Evolutionary conservation across 2,113 vertebrate species (phyloP).

Genomic region (Morone saxatilis): DNA sequence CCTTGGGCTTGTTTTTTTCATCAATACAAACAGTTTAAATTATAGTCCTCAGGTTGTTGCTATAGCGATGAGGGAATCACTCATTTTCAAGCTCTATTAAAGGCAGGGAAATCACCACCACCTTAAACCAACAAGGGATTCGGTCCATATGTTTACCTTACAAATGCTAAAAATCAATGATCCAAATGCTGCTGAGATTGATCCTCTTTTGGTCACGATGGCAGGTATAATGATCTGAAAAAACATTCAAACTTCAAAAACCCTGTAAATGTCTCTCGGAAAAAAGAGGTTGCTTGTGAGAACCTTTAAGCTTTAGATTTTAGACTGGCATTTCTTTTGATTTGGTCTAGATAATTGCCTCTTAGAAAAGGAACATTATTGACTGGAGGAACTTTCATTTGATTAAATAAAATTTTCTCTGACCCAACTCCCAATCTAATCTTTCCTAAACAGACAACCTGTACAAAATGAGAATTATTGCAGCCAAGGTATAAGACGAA

Average conservation of each 20-base stretch:
- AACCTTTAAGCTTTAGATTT: not conserved
- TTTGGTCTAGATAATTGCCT: constrained; percentile 15
- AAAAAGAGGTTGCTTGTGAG: not conserved
- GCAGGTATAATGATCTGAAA: not conserved
- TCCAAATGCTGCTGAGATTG: constrained; percentile 2
- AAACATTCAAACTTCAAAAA: not conserved
- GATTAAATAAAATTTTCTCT: constrained; percentile 9
- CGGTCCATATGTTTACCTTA: not conserved
- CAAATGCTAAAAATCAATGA: not conserved
- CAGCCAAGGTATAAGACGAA: not conserved
- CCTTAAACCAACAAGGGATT: not conserved
- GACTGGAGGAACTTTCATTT: not conserved
- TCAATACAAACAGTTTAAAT: constrained; percentile 33
- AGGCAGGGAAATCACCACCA: not conserved
- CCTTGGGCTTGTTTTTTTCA: not conserved
- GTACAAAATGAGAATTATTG: not conserved
- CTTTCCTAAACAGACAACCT: not conserved
- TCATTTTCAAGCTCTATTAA: not conserved
- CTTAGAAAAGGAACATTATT: constrained; percentile 11
- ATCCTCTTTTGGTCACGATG: not conserved
- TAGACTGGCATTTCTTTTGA: constrained; percentile 25
- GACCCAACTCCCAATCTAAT: not conserved
- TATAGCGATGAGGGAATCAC: constrained; percentile 6
- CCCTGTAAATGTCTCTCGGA: not conserved
- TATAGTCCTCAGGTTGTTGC: constrained; percentile 30